phyloP scores from a whole-genome alignment of 92 coral and sea anemone genomes.

The Palythoa heliodiscus region DNA sequence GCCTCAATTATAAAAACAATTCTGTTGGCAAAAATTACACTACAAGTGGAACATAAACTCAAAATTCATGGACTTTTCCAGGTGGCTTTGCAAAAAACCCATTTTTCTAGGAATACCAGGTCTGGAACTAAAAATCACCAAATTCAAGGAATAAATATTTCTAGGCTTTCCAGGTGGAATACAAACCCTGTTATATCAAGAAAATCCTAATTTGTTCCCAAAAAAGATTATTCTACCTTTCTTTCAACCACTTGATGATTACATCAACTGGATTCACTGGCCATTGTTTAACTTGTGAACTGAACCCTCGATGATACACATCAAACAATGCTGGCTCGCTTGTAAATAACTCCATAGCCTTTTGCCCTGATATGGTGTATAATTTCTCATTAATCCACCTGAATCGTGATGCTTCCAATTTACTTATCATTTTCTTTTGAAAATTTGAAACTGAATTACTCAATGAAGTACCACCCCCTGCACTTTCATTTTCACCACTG shows the following conservation, averaged over 20 bases:
- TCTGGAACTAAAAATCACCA: no score
- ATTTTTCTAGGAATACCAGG: no score
- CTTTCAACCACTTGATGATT: slow-evolving; percentile 86
- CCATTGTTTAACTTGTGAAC: slow-evolving; percentile 89
- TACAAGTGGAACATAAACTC: no score
- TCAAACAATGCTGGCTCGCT: slow-evolving; percentile 78
- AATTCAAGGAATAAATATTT: no score
- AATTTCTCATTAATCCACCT: slow-evolving; percentile 96
- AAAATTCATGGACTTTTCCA: no score
- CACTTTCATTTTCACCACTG: neutral
- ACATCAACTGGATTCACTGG: slow-evolving; percentile 93
- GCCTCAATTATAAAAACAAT: no score
- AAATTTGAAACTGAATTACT: slow-evolving; percentile 43
- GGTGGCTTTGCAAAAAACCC: no score
- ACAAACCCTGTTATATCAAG: no score
- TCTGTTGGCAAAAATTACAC: no score
- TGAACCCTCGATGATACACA: slow-evolving; percentile 90
- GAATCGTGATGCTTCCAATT: slow-evolving; percentile 90
- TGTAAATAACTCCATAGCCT: slow-evolving; percentile 76
- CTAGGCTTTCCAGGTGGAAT: no score
- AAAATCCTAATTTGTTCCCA: neutral
- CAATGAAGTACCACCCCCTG: neutral
- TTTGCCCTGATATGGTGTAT: slow-evolving; percentile 80
- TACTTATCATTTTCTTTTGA: slow-evolving; percentile 78
- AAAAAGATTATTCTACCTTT: slow-evolving; percentile 61